Conservation (phyloP, 2,797 vertebrate species). For the Hylomyscus alleni region DNA sequence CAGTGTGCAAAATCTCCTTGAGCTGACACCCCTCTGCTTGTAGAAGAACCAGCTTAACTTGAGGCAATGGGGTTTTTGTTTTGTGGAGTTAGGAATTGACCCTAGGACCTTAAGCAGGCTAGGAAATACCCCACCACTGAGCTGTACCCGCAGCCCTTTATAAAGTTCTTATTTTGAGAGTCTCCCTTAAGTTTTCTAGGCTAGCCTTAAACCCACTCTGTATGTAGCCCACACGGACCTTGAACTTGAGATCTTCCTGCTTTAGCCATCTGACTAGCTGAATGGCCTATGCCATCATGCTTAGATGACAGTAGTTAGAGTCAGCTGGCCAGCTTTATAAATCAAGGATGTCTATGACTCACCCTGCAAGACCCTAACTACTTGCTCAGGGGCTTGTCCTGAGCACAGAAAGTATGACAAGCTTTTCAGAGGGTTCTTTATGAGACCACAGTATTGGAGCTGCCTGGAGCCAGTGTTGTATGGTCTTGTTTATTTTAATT, state of each 20-base stretch:
- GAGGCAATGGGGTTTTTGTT: neutral
- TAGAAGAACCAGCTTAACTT: neutral
- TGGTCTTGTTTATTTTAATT: conserved; percentile 8
- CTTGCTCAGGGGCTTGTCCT: fast-evolving
- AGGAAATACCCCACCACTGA: neutral
- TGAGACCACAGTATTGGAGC: neutral
- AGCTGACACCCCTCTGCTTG: conserved; percentile 12
- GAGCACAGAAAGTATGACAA: neutral
- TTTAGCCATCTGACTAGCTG: neutral
- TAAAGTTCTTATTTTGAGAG: neutral
- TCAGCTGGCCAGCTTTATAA: neutral
- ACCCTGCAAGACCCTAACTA: neutral
- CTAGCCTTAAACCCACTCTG: neutral
- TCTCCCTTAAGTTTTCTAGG: neutral
- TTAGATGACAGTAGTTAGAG: neutral
- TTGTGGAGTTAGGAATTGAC: neutral
- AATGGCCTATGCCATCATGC: neutral
- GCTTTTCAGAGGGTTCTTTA: neutral
- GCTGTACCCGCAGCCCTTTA: neutral
- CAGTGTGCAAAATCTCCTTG: conserved; percentile 4
- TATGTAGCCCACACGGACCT: neutral
- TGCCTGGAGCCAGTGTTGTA: neutral
- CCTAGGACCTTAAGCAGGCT: neutral
- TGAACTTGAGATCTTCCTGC: neutral
- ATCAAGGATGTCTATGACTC: neutral